Conservation (phyloP, 1,140 invertebrate species). For the Papilio aristodemus region DNA sequence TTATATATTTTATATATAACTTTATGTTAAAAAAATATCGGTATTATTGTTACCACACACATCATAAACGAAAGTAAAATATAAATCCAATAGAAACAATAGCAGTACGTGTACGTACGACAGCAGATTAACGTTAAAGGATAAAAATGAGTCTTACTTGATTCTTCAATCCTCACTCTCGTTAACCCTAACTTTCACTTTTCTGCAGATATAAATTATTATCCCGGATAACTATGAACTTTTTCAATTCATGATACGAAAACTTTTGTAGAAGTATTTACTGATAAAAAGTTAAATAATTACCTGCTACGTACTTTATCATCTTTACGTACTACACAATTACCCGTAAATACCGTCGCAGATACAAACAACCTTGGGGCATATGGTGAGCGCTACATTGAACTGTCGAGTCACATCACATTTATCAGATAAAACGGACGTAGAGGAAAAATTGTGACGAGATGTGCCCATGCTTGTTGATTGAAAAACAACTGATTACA, state of each 20-base stretch:
- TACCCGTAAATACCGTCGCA: background rate
- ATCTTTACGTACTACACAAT: background rate
- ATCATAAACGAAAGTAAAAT: too few relatives aligned
- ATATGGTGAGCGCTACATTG: slow-evolving; percentile 28
- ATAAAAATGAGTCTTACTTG: too few relatives aligned
- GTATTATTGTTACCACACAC: too few relatives aligned
- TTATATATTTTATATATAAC: too few relatives aligned
- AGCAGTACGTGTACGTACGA: too few relatives aligned
- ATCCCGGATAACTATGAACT: too few relatives aligned
- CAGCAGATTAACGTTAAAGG: too few relatives aligned
- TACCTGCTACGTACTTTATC: background rate
- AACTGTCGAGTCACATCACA: slow-evolving; percentile 26
- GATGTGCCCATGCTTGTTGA: background rate
- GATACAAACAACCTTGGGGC: slow-evolving; percentile 12
- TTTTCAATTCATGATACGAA: background rate
- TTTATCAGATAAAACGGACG: slow-evolving; percentile 30
- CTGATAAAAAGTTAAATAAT: background rate
- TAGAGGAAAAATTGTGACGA: slow-evolving; percentile 27
- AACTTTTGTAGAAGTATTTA: background rate
- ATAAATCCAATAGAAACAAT: too few relatives aligned
- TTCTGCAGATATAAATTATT: too few relatives aligned
- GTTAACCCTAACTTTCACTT: too few relatives aligned
- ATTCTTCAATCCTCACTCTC: too few relatives aligned
- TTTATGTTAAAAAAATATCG: too few relatives aligned
- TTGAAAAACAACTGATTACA: slow-evolving; percentile 11